phyloP scores from a whole-genome alignment of 1,140 invertebrate species.

The Nixonia krombeini region DNA sequence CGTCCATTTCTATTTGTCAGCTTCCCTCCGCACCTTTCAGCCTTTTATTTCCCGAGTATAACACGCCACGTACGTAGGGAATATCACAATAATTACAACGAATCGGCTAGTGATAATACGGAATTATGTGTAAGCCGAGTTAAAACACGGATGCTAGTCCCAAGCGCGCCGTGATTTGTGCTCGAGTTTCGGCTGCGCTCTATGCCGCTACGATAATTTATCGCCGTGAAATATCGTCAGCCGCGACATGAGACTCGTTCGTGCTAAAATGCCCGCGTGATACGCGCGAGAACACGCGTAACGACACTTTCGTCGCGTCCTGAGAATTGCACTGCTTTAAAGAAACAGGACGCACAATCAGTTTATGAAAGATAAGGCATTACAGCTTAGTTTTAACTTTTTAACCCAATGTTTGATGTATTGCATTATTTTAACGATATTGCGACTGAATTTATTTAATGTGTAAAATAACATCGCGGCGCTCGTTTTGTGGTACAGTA shows the following conservation, averaged over 20 bases:
- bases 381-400: too few relatives aligned
- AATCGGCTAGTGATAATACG: constrained; percentile 56
- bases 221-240: constrained; percentile 52
- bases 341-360: too few relatives aligned
- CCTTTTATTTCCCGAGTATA: constrained; percentile 12
- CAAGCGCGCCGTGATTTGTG: constrained; percentile 54
- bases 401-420: too few relatives aligned
- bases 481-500: too few relatives aligned
- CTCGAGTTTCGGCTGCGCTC: constrained; percentile 35
- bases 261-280: constrained; percentile 9
- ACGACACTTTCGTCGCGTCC: too few relatives aligned
- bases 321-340: too few relatives aligned
- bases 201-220: constrained; percentile 61
- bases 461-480: too few relatives aligned
- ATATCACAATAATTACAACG: constrained; percentile 57
- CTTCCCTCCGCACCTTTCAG: constrained; percentile 36
- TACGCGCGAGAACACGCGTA: neutral
- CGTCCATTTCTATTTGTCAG: constrained; percentile 29
- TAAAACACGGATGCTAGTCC: constrained; percentile 45
- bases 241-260: constrained; percentile 15
- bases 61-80: constrained; percentile 18
- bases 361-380: too few relatives aligned
- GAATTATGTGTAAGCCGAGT: constrained; percentile 57
- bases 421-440: too few relatives aligned
- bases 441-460: too few relatives aligned